phyloP scores from a whole-genome alignment of 2,888 invertebrate genomes.

The Cistogaster globosa region DNA sequence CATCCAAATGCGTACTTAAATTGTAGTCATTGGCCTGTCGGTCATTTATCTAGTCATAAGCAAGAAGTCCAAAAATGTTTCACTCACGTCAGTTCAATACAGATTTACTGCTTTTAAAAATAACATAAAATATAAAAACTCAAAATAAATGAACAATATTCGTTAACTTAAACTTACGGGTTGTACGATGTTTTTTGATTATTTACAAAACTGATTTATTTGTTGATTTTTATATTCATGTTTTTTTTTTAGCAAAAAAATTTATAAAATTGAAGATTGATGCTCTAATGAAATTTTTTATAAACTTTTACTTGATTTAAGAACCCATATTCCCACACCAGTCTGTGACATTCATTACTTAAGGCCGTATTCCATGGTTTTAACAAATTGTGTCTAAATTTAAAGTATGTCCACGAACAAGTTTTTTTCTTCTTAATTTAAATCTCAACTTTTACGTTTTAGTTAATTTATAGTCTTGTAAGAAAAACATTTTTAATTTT shows the following conservation, averaged over 20 bases:
- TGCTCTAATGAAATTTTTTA: background rate
- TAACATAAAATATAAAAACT: background rate
- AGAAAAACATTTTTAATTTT: too few relatives aligned
- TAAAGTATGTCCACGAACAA: background rate
- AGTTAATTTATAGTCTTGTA: too few relatives aligned
- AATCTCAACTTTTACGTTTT: too few relatives aligned
- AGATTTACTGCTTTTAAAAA: background rate
- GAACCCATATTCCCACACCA: too few relatives aligned
- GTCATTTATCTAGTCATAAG: constrained; percentile 27
- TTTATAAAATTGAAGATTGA: constrained; percentile 5
- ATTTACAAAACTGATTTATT: constrained; percentile 15
- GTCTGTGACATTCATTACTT: background rate
- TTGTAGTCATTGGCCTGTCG: constrained; percentile 32
- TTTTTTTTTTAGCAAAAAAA: constrained; percentile 11
- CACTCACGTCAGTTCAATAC: background rate
- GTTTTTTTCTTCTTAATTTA: background rate
- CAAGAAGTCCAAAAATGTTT: background rate
- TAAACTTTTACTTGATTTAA: too few relatives aligned
- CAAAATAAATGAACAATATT: background rate
- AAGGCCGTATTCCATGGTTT: too few relatives aligned
- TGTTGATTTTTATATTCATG: background rate
- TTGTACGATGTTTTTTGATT: constrained; percentile 12
- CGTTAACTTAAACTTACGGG: background rate
- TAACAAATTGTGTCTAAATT: background rate
- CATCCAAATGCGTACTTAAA: background rate